A percentile compares a stretch with the other conserved stretches of the same genome.
phyloP scores from a whole-genome alignment of 2,888 invertebrate species.

The Myopa testacea region DNA sequence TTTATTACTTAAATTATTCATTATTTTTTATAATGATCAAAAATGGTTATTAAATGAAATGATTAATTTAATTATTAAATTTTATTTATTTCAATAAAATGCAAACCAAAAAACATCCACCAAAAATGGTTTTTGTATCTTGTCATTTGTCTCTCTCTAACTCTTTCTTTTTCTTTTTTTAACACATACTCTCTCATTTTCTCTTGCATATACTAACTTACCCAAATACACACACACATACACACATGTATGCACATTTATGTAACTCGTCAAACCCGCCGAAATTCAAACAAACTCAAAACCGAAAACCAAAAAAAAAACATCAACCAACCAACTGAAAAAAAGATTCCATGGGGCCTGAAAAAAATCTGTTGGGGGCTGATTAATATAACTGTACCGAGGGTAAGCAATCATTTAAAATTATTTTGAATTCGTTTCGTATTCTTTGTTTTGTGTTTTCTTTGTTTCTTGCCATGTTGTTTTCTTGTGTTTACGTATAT shows the following conservation, averaged over 20 bases:
- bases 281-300: constrained; percentile 19
- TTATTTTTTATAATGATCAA: not conserved
- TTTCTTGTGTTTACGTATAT: constrained; percentile 12
- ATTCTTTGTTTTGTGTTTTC: constrained; percentile 28
- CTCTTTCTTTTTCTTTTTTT: constrained; percentile 13
- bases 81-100: too few species aligned
- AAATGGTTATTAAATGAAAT: not conserved
- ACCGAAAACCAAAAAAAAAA: constrained; percentile 25
- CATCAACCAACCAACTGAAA: constrained; percentile 34
- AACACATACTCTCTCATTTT: not conserved
- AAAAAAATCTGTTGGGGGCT: constrained; percentile 70
- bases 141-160: constrained; percentile 31
- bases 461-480: constrained; percentile 32
- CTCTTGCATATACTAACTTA: constrained; percentile 5
- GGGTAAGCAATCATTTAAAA: constrained; percentile 65
- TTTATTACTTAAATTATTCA: not conserved
- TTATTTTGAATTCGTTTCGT: constrained; percentile 8
- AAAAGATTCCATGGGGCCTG: constrained; percentile 69
- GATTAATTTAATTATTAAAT: not conserved
- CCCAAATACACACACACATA: constrained; percentile 31
- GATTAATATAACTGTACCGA: constrained; percentile 69
- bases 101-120: not conserved
- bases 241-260: constrained; percentile 23
- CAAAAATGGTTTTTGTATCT: constrained; percentile 28
- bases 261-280: constrained; percentile 29